phyloP scores from a whole-genome alignment of 2,888 invertebrate genomes.

The Diogma glabrata region DNA sequence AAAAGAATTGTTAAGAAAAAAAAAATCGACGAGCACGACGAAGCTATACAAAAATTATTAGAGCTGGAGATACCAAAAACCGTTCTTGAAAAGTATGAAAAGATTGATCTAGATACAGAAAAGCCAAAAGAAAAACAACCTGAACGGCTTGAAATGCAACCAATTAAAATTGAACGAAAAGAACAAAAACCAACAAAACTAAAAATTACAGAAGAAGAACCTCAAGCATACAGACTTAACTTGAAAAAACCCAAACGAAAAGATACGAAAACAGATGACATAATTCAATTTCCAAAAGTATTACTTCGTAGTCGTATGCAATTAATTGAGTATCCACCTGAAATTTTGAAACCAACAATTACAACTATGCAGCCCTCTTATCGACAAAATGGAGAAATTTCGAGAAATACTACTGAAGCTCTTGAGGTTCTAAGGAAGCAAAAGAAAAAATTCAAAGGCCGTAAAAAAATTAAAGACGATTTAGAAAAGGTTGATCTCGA shows the following conservation, averaged over 20 bases:
- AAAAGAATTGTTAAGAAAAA: conserved; percentile 25
- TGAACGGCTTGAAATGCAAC: conserved; percentile 32
- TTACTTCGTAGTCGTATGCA: conserved; percentile 58
- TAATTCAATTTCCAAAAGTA: conserved; percentile 51
- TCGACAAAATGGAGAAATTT: conserved; percentile 53
- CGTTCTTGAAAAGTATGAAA: conserved; percentile 27
- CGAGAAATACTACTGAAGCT: conserved; percentile 60
- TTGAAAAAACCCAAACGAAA: conserved; percentile 28
- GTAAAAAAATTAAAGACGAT: conserved; percentile 43
- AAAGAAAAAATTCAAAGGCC: conserved; percentile 43
- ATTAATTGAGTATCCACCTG: conserved; percentile 50
- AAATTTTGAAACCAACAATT: conserved; percentile 27
- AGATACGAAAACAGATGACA: conserved; percentile 39
- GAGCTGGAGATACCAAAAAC: conserved; percentile 26
- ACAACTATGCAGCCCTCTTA: conserved; percentile 39
- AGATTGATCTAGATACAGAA: conserved; percentile 27
- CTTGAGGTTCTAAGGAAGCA: conserved; percentile 48
- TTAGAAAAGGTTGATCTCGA: conserved; percentile 41
- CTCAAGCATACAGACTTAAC: conserved; percentile 55
- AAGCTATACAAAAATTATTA: conserved; percentile 23
- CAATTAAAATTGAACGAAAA: conserved; percentile 48
- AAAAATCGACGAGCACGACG: conserved; percentile 31
- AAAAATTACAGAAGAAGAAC: conserved; percentile 42
- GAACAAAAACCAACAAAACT: conserved; percentile 48
- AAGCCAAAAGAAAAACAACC: conserved; percentile 24